phyloP scores from a whole-genome alignment of 92 coral and sea anemone species.

The Paramuricea clavata region DNA sequence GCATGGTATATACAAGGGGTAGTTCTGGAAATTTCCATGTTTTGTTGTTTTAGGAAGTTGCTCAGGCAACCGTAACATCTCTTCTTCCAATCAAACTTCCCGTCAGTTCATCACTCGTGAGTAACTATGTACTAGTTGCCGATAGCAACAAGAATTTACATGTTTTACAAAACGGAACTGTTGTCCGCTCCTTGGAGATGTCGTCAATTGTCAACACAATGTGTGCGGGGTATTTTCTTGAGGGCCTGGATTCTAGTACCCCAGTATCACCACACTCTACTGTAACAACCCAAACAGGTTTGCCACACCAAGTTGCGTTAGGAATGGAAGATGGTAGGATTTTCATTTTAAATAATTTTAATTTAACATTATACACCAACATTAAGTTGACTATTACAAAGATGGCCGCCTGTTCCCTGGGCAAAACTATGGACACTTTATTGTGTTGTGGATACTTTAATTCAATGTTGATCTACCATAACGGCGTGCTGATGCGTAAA shows the following conservation, averaged over 20 bases:
- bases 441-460: conserved; percentile 83
- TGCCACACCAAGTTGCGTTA: conserved; percentile 80
- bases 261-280: conserved; percentile 80
- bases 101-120: conserved; percentile 60
- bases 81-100: conserved; percentile 75
- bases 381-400: conserved; percentile 76
- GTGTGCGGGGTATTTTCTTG: conserved; percentile 80
- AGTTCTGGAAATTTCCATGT: too few relatives aligned
- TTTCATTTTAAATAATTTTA: conserved; percentile 70
- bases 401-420: conserved; percentile 56
- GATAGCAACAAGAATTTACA: conserved; percentile 79
- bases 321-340: conserved; percentile 82
- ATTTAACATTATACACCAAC: conserved; percentile 70
- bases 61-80: conserved; percentile 66
- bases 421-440: conserved; percentile 64
- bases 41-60: conserved; percentile 58
- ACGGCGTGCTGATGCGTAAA: conserved; percentile 66
- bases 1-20: too few relatives aligned
- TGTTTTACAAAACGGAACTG: conserved; percentile 81
- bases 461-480: conserved; percentile 72
- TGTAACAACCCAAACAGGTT: conserved; percentile 58
- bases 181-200: conserved; percentile 72
- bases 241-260: conserved; percentile 54
- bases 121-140: conserved; percentile 80
- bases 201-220: conserved; percentile 85